phyloP scores from a whole-genome alignment of 2,113 vertebrate genomes.

The Chaenogobius annularis region DNA sequence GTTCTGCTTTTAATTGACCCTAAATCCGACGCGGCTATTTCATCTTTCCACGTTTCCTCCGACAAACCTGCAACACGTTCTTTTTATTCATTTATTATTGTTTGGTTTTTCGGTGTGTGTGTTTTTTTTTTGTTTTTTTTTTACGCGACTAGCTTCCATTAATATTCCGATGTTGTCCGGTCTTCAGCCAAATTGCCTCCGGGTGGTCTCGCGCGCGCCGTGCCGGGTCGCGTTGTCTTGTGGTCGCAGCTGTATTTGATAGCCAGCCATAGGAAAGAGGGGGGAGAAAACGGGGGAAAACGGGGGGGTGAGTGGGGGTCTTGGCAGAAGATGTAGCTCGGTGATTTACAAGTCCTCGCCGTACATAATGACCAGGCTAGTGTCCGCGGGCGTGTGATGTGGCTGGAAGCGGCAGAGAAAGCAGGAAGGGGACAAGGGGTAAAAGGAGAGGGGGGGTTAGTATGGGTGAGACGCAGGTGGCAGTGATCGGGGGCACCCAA shows the following conservation, averaged over 20 bases:
- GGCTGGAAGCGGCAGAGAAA: background rate
- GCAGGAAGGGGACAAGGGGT: constrained; percentile 14
- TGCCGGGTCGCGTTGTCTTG: constrained; percentile 74
- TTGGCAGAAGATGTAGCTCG: constrained; percentile 77
- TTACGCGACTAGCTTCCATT: constrained; percentile 72
- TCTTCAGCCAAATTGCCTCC: constrained; percentile 19
- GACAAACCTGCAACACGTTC: constrained; percentile 27
- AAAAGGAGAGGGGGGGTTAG: background rate
- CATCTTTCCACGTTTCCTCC: background rate
- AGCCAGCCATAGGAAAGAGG: constrained; percentile 61
- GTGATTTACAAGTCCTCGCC: constrained; percentile 79
- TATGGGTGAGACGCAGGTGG: constrained; percentile 74
- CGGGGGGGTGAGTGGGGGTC: constrained; percentile 14
- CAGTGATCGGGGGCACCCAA: constrained; percentile 67
- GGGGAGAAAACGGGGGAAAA: background rate
- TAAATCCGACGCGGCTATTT: constrained; percentile 18
- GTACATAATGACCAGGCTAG: constrained; percentile 75
- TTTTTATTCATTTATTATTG: constrained; percentile 16
- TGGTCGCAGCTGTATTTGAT: constrained; percentile 84
- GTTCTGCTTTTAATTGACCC: constrained; percentile 13
- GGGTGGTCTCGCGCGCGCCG: constrained; percentile 66
- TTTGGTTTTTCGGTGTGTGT: too few species aligned
- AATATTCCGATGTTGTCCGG: constrained; percentile 81
- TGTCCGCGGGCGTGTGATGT: constrained; percentile 58
- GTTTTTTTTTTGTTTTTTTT: too few species aligned